Base-by-base conservation (phyloP, 2,888 invertebrate genomes). In the Drosophila vallismaia region DNA sequence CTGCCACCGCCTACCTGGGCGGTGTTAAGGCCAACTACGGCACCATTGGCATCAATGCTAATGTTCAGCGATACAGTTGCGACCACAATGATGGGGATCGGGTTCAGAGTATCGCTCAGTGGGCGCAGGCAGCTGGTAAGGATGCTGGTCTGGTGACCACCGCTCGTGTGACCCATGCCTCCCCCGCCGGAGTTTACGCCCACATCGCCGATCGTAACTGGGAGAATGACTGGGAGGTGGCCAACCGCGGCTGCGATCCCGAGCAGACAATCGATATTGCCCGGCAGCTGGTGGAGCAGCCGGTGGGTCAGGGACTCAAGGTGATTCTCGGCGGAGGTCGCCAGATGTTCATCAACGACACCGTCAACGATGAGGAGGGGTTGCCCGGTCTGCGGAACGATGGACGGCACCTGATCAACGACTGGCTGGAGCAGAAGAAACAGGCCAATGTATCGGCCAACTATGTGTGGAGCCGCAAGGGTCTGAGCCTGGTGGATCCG, bases 11-110 rank as follows among this genome's bases (percentile, higher is more conserved):
- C 0, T 96, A 95, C 86, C 91, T 96, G 42, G 92, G 94, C 1
- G 97, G 97, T 0, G 95, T 96, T 0, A 97, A 97, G 92, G 94
- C 93, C 12, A 96, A 96, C 89, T 93, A 90, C 73, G 95, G 94
- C 1, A 96, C 96, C 0, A 93, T 97, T 28, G 97, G 97, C 0
- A 93, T 97, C 0, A 94, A 94, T 42, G 95, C 93, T 0, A 93
- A 93, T 0, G 96, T 95, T 0, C 88, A 89, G 24, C 92, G 94
- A 0, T 93, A 93, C 0, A 93, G 95, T 86, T 97, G 96, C 86
- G 93, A 73, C 0, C 91, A 91, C 31, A 91, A 93, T 38, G 91
- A 91, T 0, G 88, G 90, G 0, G 93, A 94, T 63, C 94, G 94
- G 4, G 94, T 95, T 0, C 92, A 93, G 0, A 95, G 95, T 0